These are phyloP conservation scores for Tenthredo scrophulariae DNA, from an alignment of 2,888 invertebrate species.

Conservation along the genomic window DNA sequence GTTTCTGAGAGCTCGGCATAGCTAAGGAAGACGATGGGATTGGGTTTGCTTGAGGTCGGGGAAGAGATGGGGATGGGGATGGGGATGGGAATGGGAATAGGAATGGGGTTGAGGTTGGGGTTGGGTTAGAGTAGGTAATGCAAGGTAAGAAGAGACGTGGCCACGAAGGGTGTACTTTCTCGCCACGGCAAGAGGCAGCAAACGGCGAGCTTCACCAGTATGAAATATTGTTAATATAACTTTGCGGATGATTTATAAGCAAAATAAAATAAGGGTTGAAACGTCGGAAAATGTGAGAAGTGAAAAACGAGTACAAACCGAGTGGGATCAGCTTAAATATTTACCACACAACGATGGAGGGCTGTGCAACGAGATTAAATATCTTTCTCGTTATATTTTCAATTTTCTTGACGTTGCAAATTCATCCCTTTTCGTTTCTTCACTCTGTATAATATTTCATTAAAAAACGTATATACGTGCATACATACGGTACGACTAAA, in stretches of 20 bases:
- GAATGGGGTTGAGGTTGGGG: constrained; percentile 12
- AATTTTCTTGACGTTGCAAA: background rate
- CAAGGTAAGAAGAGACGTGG: constrained; percentile 54
- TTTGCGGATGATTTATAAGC: constrained; percentile 69
- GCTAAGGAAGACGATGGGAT: constrained; percentile 15
- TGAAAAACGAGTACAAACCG: constrained; percentile 39
- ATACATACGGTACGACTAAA: background rate
- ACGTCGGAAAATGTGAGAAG: constrained; percentile 1
- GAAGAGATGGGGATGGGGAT: constrained; percentile 49
- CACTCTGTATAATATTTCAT: background rate
- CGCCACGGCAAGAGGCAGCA: constrained; percentile 18
- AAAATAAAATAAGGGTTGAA: constrained; percentile 46
- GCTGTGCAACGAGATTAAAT: constrained; percentile 29
- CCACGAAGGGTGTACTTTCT: constrained; percentile 53
- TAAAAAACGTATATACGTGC: background rate
- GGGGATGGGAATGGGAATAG: constrained; percentile 11
- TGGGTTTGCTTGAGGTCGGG: constrained; percentile 20
- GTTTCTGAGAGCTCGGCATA: constrained; percentile 9
- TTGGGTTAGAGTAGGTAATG: constrained; percentile 52
- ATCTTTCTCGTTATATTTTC: constrained; percentile 24
- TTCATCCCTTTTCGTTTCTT: background rate
- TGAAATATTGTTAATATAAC: constrained; percentile 73
- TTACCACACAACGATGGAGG: constrained; percentile 17
- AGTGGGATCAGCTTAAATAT: constrained; percentile 43
- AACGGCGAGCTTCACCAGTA: constrained; percentile 58